Evolutionary conservation across 64 coral and sea anemone species (phyloP), one percentile per base, ranked within the genome.

Genomic region (Trachythela sp.): DNA sequence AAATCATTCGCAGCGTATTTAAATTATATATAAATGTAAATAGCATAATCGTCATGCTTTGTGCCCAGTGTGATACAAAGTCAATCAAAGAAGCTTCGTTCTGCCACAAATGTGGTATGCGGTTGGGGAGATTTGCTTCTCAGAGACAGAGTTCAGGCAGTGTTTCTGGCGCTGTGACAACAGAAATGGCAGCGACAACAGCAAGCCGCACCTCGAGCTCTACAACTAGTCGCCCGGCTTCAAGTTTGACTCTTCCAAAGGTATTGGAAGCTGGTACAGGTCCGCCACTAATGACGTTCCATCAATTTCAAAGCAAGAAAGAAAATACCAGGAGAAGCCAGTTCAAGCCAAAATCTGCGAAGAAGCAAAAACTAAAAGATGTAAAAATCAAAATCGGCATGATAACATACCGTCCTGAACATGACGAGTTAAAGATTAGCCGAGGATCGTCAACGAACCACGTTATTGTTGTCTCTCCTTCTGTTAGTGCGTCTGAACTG

Each of bases 391-490:
- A 80, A 15, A 36, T 80, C 34, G 75, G 75, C 9, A 37, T 80
- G 15, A 80, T 80, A 9, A 80, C 37, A 35, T 80, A 80, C 75
- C 37, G 75, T 64, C 75, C 75, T 36, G 75, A 80, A 80, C 75
- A 80, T 36, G 75, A 80, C 75, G 32, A 80, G 37, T 39, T 80
- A 22, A 80, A 80, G 9, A 39, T 80, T 39, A 80, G 34, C 34
- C 30, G 75, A 80, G 75, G 32, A 37, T 80, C 75, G 75, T 80
- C 34, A 20, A 80, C 75, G 38, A 80, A 80, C 9, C 75, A 80
- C 13, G 38, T 18, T 37, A 39, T 80, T 39, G 8, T 22, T 34
- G 75, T 80, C 10, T 39, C 75, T 35, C 75, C 75, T 80, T 35
- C 4, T 39, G 38, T 80, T 36, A 4, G 75, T 10, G 75, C 33